Percentiles rank a stretch among this genome's conserved stretches.
These are phyloP conservation scores for Epistrophella euchroma DNA, from an alignment of 2,888 invertebrate species.

Conservation along the genomic window DNA sequence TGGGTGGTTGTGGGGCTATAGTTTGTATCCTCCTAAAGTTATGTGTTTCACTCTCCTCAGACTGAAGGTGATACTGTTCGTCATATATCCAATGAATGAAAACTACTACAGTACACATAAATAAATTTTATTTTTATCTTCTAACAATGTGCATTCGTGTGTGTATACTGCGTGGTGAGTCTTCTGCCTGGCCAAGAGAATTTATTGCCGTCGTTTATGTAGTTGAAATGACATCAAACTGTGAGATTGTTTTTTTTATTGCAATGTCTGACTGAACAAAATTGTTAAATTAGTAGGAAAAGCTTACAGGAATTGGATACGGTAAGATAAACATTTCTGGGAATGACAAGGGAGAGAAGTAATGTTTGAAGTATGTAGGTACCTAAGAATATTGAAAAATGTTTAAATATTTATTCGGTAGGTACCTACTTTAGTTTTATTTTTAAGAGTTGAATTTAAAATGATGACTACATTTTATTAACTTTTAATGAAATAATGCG, in stretches of 20 bases:
- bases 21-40: not conserved
- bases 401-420: too few relatives aligned
- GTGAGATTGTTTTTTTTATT: slow-evolving; percentile 2
- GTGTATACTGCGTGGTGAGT: not conserved
- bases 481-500: too few relatives aligned
- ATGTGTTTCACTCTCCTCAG: not conserved
- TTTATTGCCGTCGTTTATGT: slow-evolving; percentile 34
- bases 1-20: not conserved
- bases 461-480: too few relatives aligned
- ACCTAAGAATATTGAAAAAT: not conserved
- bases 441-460: too few relatives aligned
- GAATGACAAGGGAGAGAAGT: not conserved
- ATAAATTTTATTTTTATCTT: slow-evolving; percentile 21
- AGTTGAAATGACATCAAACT: slow-evolving; percentile 23
- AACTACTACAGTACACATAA: not conserved
- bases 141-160: not conserved
- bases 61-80: slow-evolving; percentile 27
- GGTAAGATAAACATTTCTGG: not conserved
- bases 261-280: slow-evolving; percentile 12
- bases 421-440: too few relatives aligned
- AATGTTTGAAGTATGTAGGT: not conserved
- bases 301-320: not conserved
- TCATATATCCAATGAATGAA: slow-evolving; percentile 31
- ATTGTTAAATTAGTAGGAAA: slow-evolving; percentile 4
- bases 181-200: slow-evolving; percentile 24